A percentile compares a stretch with the other conserved stretches of the same genome.
These are phyloP conservation scores for Colossoma macropomum DNA, from an alignment of 2,113 vertebrate genomes.

Conservation along the genomic window DNA sequence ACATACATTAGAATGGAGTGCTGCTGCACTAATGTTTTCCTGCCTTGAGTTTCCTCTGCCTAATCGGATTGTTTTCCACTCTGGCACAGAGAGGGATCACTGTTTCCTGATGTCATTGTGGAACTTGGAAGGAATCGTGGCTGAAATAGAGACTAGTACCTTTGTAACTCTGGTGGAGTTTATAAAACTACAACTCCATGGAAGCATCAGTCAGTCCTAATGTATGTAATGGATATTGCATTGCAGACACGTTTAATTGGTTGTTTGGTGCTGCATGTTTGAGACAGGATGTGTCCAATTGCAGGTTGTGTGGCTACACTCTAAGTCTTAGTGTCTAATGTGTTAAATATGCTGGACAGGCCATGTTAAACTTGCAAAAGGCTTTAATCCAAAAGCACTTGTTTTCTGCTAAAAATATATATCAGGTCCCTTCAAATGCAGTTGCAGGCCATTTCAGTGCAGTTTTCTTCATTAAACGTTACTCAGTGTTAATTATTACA, in stretches of 20 bases:
- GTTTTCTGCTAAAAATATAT: background rate
- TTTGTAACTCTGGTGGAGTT: background rate
- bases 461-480: background rate
- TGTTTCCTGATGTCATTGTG: constrained; percentile 26
- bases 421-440: background rate
- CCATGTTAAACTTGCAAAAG: background rate
- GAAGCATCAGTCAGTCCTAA: background rate
- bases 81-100: background rate
- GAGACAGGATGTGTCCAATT: background rate
- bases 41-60: background rate
- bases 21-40: background rate
- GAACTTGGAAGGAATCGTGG: background rate
- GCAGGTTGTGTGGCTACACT: background rate
- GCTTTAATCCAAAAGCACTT: background rate
- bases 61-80: constrained; percentile 21
- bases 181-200: background rate
- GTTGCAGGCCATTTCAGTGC: background rate
- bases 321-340: background rate
- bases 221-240: background rate
- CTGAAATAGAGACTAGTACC: constrained; percentile 8
- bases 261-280: constrained; percentile 7
- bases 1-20: background rate
- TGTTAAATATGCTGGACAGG: background rate
- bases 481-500: background rate
- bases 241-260: background rate